Evolutionary conservation across 2,797 vertebrate genomes (phyloP), one percentile per base, ranked within the genome.

Genomic region (Hybognathus amarus): DNA sequence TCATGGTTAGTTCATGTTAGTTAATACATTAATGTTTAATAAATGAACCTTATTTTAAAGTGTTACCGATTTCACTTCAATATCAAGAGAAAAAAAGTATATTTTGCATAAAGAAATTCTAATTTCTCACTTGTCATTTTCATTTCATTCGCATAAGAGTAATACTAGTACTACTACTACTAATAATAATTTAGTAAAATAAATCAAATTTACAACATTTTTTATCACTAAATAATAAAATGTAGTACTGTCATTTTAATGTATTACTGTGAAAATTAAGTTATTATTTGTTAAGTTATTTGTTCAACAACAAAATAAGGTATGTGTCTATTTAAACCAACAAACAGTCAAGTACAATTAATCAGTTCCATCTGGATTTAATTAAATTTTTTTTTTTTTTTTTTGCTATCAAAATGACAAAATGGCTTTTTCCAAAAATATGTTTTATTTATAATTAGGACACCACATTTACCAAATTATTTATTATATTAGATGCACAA

Each of bases 21-120:
- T n/a, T n/a, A n/a, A n/a, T n/a, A n/a, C n/a, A n/a, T n/a, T n/a
- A n/a, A n/a, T n/a, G n/a, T n/a, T n/a, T n/a, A n/a, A n/a, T n/a
- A n/a, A n/a, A n/a, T n/a, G n/a, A n/a, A n/a, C n/a, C n/a, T n/a
- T n/a, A n/a, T n/a, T n/a, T n/a, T n/a, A n/a, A n/a, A n/a, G n/a
- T n/a, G n/a, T n/a, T n/a, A n/a, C n/a, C n/a, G 64, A 77, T 33
- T 45, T 64, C 75, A 47, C 18, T 8, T 30, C 24, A 73, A 73
- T 50, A 30, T 73, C 45, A 73, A 12, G 18, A 12, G 24, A 24
- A 71, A n/a, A 13, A 13, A 33, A 5, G 38, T 33, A 22, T 64
- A 63, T 77, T 77, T 77, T 22, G 24, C 1, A 0, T 47, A 8
- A 22, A 33, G 59, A 77, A 61, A 27, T 61, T 1, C 10, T 24